Conservation (phyloP, 1,140 invertebrate species). For the Camponotus vicinus region DNA sequence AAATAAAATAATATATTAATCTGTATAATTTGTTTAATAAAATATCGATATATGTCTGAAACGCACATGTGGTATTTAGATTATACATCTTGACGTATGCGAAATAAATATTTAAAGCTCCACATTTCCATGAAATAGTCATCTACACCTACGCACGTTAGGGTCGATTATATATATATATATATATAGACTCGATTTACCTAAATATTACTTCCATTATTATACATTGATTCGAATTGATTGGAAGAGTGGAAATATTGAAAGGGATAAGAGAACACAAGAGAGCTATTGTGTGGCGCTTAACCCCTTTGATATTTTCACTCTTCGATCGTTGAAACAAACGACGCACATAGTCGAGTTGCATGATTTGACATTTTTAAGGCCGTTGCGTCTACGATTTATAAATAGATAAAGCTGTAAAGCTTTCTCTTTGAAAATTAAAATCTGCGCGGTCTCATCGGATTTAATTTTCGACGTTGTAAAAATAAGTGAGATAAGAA, state of each 20-base stretch:
- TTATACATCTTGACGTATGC: background rate
- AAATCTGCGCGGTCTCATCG: background rate
- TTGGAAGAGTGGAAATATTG: slow-evolving; percentile 9
- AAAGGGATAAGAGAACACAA: background rate
- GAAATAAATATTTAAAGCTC: slow-evolving; percentile 10
- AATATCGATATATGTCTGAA: background rate
- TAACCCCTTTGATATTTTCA: background rate
- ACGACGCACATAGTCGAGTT: background rate
- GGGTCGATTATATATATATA: no score
- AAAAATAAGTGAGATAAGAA: background rate
- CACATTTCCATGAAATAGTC: slow-evolving; percentile 19
- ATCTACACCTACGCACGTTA: no score
- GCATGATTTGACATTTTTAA: background rate
- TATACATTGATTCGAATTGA: slow-evolving; percentile 24
- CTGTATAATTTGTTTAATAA: no score
- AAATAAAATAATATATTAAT: slow-evolving; percentile 12
- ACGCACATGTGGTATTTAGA: background rate
- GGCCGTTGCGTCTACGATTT: background rate
- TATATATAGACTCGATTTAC: background rate
- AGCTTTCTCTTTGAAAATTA: background rate
- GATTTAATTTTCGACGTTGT: background rate
- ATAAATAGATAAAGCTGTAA: background rate
- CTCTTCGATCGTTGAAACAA: background rate
- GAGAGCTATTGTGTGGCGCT: background rate
- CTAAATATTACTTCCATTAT: slow-evolving; percentile 1